These are phyloP conservation scores for Acanthurus tractus DNA, from an alignment of 2,797 vertebrate genomes.

Conservation along the genomic window DNA sequence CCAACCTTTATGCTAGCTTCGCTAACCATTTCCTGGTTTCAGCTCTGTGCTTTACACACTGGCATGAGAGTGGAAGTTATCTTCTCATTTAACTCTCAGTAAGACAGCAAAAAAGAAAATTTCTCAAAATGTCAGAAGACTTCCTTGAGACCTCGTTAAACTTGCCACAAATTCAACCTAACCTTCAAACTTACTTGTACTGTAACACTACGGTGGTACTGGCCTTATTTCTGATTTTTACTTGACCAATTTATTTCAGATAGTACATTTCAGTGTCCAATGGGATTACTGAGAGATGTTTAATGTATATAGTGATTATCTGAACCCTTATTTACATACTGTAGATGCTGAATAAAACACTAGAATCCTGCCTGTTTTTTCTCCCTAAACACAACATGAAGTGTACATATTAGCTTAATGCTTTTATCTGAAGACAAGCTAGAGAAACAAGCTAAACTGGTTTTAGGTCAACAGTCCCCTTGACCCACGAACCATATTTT, in stretches of 20 bases:
- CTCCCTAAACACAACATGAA: constrained; percentile 58
- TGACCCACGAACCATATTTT: constrained; percentile 72
- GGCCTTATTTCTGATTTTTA: constrained; percentile 73
- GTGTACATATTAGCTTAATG: constrained; percentile 76
- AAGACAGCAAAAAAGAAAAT: constrained; percentile 16
- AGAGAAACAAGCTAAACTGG: constrained; percentile 67
- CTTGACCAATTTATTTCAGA: constrained; percentile 62
- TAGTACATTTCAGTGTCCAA: constrained; percentile 59
- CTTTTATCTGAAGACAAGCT: constrained; percentile 67
- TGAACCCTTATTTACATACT: constrained; percentile 60
- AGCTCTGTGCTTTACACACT: background rate
- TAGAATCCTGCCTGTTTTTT: constrained; percentile 63
- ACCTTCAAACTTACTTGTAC: constrained; percentile 51
- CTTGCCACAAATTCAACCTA: constrained; percentile 35
- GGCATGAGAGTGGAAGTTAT: background rate
- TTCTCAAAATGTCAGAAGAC: constrained; percentile 27
- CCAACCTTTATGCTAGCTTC: constrained; percentile 6
- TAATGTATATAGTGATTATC: constrained; percentile 59
- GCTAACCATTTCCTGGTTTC: background rate
- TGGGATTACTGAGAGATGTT: constrained; percentile 58
- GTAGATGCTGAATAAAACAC: constrained; percentile 59
- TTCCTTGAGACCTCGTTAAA: constrained; percentile 28
- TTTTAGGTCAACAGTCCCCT: constrained; percentile 70
- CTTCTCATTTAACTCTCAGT: constrained; percentile 8
- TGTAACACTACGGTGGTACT: constrained; percentile 58